phyloP scores from a whole-genome alignment of 2,797 vertebrate genomes.

The Rhincodon typus region DNA sequence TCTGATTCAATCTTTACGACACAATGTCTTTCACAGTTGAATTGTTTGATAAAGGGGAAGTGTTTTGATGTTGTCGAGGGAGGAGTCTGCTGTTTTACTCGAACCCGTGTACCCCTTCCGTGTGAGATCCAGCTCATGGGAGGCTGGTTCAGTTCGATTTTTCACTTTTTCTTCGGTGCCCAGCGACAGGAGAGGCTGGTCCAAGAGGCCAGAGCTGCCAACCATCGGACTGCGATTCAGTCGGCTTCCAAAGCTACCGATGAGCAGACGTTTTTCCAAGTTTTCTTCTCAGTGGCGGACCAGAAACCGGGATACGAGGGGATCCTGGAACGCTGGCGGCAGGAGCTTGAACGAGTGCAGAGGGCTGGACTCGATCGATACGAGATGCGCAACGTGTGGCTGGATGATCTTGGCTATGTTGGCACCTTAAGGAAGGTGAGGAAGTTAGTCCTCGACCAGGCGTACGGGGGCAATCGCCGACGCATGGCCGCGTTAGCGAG shows the following conservation, averaged over 20 bases:
- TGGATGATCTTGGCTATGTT: neutral
- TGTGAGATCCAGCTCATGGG: too few species aligned
- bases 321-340: neutral
- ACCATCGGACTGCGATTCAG: too few species aligned
- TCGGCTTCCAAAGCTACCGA: neutral
- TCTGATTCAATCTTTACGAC: too few species aligned
- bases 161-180: too few species aligned
- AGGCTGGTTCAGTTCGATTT: too few species aligned
- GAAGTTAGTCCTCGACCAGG: neutral
- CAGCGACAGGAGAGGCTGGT: too few species aligned
- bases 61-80: too few species aligned
- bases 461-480: rapidly evolving
- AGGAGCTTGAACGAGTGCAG: neutral
- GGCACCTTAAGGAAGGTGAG: neutral
- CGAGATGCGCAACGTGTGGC: neutral
- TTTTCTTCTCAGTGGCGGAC: neutral
- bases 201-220: too few species aligned
- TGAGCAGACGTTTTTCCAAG: neutral
- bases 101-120: too few species aligned
- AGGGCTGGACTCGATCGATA: rapidly evolving
- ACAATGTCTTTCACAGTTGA: too few species aligned
- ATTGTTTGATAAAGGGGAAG: too few species aligned
- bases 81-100: too few species aligned
- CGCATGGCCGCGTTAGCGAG: neutral
- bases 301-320: neutral